Base-by-base conservation (phyloP, 2,888 invertebrate genomes). In the Drosophila robusta region DNA sequence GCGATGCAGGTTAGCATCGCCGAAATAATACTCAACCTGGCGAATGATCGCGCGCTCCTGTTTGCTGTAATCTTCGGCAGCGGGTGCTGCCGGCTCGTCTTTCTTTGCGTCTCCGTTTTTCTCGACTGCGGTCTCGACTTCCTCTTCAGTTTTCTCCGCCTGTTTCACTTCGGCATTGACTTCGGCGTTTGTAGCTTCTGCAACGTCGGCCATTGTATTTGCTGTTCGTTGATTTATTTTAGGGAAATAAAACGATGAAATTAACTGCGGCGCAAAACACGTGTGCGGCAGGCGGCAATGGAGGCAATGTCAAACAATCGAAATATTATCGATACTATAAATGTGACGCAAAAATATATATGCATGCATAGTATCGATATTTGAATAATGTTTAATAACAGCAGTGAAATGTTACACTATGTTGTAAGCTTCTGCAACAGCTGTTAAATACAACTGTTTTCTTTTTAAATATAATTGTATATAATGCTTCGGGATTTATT, bases 1-100 rank as follows among this genome's bases (percentile, higher is more conserved):
- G 66, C 96, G 94, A 0, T 96, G 95, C 54, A 99, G 93, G 93
- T 99, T 99, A 5, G 96, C 94, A 92, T 99, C 97, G 51, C 99
- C 98, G 93, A 96, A 97, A 39, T 92, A 92, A 62, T 92, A 92
- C 75, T 92, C 92, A 7, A 95, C 93, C 92, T 96, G 96, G 5
- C 94, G 94, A 73, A 96, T 95, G 46, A 96, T 95, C 58, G 94
- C 93, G 54, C 91, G 92, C 62, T 95, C 95, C 55, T 95, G 81
- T 12, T 93, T 93, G 2, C 89, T 58, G 36, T 76, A 63, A 64
- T 70, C 68, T 12, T 56, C 64, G 1, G 42, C 45, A 8, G 36
- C 60, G 26, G 49, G 44, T 12, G 65, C 44, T 7, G 36, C 47
- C 3, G 62, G 22, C 6, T 65, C 62, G 14, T 55, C 68, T 41